Percentiles rank a stretch among this genome's conserved stretches.
phyloP scores from a whole-genome alignment of 2,888 invertebrate species.

The Amphipoea oculea region DNA sequence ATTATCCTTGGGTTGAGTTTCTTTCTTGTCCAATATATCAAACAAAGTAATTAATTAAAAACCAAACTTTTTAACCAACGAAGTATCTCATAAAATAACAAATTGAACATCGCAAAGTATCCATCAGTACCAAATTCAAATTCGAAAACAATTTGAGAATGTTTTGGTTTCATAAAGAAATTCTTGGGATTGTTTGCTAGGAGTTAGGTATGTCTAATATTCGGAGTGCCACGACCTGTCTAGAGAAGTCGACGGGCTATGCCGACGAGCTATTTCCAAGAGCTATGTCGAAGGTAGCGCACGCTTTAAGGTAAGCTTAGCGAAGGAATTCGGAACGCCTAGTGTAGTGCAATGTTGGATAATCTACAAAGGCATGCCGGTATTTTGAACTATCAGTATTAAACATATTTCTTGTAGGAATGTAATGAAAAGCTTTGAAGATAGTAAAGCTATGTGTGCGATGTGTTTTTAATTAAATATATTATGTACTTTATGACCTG shows the following conservation, averaged over 20 bases:
- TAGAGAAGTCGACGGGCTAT: conserved; percentile 45
- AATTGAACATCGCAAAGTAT: conserved; percentile 48
- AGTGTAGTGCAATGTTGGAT: conserved; percentile 49
- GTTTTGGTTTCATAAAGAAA: conserved; percentile 66
- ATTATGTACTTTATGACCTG: background rate
- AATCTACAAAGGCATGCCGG: conserved; percentile 53
- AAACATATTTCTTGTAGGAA: conserved; percentile 20
- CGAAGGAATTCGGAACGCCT: conserved; percentile 59
- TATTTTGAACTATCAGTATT: conserved; percentile 37
- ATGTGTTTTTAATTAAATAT: background rate
- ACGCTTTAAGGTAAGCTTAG: conserved; percentile 35
- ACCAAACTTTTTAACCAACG: conserved; percentile 21
- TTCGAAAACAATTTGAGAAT: conserved; percentile 59
- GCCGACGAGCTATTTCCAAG: conserved; percentile 40
- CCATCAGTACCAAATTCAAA: conserved; percentile 49
- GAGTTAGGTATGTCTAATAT: conserved; percentile 61
- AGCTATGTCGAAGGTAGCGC: conserved; percentile 53
- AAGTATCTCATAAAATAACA: conserved; percentile 37
- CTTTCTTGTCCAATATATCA: too few relatives aligned
- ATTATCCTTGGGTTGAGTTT: background rate
- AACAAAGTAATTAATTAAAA: conserved; percentile 28
- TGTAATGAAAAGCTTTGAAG: background rate
- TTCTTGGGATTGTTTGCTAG: conserved; percentile 63
- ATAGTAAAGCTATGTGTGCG: background rate
- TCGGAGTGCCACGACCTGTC: conserved; percentile 47